Base-by-base conservation (phyloP, 2,797 vertebrate species). In the Xiphophorus birchmanni region DNA sequence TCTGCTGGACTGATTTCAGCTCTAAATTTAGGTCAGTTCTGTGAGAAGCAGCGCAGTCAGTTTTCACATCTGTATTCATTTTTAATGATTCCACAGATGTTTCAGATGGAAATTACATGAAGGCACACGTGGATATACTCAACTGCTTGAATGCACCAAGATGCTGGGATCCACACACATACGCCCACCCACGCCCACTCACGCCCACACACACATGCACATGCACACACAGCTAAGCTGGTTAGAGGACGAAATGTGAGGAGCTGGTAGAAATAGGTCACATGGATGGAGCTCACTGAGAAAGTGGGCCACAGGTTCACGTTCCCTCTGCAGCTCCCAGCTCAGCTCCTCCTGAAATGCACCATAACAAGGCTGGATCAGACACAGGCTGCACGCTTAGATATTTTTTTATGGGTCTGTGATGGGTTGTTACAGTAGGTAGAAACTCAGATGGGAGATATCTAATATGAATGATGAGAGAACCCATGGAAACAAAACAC, bases 231-330 rank as follows among this genome's bases (percentile, higher is more conserved):
- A 54, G 52, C 23, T 26, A 54, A 54, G 58, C 29, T 78, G 54
- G 52, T 44, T 73, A 69, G 63, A 78, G 40, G 56, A 75, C 10
- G 21, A 74, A 77, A 67, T 21, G 78, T 54, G 58, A 71, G 32
- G 73, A 85, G 75, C 17, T 74, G 79, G 82, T 78, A 87, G 80
- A 93, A 90, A 83, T 92, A 89, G 91, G 92, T 92, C 91, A 90
- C 47, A 78, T 71, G 82, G 76, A 67, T 81, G 82, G 82, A 88
- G 84, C 82, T 84, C 18, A 21, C 73, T 67, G 60, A 84, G 73
- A 88, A 93, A 86, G 26, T 76, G 80, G 87, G 89, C 74, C 88
- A 83, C 84, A 79, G 81, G 85, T 91, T 88, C 82, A 79, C 76
- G 47, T 78, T 82, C 72, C 76, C 82, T 56, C 52, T 88, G 80